Percentiles rank a stretch among this genome's conserved stretches.
These are phyloP conservation scores for Baryphthengus martii DNA, from an alignment of 2,113 vertebrate genomes.

Conservation along the genomic window DNA sequence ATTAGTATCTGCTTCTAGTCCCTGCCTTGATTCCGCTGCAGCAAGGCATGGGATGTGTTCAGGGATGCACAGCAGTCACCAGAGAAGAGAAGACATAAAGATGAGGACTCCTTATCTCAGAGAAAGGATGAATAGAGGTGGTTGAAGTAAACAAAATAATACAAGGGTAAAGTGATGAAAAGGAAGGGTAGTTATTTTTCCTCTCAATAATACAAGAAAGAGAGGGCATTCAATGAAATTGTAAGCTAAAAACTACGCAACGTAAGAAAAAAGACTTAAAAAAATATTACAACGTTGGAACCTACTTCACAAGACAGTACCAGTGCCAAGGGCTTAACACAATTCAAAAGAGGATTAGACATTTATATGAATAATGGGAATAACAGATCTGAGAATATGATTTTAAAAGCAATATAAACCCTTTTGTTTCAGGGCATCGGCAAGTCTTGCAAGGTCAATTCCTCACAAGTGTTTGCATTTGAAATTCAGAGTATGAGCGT, in stretches of 20 bases:
- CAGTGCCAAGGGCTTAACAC: not conserved
- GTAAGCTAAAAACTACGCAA: not conserved
- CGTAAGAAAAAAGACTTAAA: not conserved
- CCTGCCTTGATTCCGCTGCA: not conserved
- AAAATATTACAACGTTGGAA: not conserved
- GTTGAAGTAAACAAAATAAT: not conserved
- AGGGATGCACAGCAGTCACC: fast-evolving
- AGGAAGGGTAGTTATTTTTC: not conserved
- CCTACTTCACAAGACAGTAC: not conserved
- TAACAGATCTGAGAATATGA: not conserved
- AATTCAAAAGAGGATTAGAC: constrained; percentile 31
- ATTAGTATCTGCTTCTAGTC: not conserved
- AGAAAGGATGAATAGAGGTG: not conserved
- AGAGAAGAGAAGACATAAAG: not conserved
- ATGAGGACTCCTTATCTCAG: not conserved
- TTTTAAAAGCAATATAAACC: constrained; percentile 21
- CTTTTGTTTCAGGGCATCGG: not conserved
- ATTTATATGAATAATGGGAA: constrained; percentile 22
- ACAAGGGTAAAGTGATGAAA: not conserved
- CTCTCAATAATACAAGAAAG: not conserved
- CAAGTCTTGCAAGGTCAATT: constrained; percentile 13
- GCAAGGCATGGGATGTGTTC: not conserved
- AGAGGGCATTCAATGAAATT: not conserved
- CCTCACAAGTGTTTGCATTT: not conserved
- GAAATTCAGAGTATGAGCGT: not conserved